Conservation (phyloP, 1,140 invertebrate genomes). For the Drosophila mayri region DNA sequence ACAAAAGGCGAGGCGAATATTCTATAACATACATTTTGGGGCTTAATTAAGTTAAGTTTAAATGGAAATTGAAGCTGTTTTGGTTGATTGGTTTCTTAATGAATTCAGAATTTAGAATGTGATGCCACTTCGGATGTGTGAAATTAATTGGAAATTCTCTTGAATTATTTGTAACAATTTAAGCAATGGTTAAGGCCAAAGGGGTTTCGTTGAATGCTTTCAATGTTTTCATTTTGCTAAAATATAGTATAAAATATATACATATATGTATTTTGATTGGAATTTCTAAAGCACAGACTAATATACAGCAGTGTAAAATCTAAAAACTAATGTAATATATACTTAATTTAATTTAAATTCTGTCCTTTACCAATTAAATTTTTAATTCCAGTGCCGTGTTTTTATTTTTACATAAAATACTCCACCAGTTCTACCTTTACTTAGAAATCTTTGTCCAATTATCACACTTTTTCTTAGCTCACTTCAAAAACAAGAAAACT, state of each 20-base stretch:
- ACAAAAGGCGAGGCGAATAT: slow-evolving; percentile 10
- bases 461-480: slow-evolving; percentile 5
- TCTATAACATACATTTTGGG: slow-evolving; percentile 17
- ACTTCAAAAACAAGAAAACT: slow-evolving; percentile 9
- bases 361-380: background rate
- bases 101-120: slow-evolving; percentile 4
- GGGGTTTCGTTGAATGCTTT: background rate
- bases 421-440: background rate
- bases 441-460: slow-evolving; percentile 8
- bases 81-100: slow-evolving; percentile 7
- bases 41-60: slow-evolving; percentile 7
- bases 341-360: no score
- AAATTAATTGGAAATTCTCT: slow-evolving; percentile 13
- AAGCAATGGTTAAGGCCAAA: background rate
- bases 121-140: slow-evolving; percentile 6
- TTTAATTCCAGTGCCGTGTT: background rate
- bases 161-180: background rate
- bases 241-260: no score
- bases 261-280: no score
- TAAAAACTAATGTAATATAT: background rate
- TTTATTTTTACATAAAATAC: background rate
- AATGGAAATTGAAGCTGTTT: background rate
- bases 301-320: background rate
- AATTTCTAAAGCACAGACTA: no score
- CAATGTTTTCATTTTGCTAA: background rate